phyloP scores from a whole-genome alignment of 2,113 vertebrate genomes.

The Psephotus haematonotus region DNA sequence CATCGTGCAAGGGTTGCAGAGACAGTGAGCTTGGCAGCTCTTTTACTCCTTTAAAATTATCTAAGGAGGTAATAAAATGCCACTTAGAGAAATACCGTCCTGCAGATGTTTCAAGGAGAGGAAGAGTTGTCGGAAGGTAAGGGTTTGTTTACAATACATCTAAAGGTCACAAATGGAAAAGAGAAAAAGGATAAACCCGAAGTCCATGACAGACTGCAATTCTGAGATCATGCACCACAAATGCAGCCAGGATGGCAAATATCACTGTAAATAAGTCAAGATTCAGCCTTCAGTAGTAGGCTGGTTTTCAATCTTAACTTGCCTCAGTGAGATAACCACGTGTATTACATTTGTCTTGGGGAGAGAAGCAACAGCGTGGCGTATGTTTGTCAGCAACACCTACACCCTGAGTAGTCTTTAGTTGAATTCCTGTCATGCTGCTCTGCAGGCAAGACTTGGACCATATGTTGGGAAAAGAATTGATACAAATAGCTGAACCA shows the following conservation, averaged over 20 bases:
- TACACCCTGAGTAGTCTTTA: background rate
- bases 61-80: background rate
- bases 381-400: background rate
- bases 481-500: background rate
- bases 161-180: background rate
- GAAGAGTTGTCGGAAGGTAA: background rate
- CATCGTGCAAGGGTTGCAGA: background rate
- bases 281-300: background rate
- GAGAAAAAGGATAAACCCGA: background rate
- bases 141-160: background rate
- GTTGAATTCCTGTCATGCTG: background rate
- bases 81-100: background rate
- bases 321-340: background rate
- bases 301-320: background rate
- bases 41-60: background rate
- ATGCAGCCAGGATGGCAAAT: background rate
- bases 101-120: background rate
- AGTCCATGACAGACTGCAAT: background rate
- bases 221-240: background rate
- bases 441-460: background rate
- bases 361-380: background rate
- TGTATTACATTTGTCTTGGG: background rate
- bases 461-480: background rate
- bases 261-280: background rate
- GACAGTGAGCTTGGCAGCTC: background rate